These are phyloP conservation scores for Ganaspis sp. DNA, from an alignment of 1,140 invertebrate genomes.

Conservation along the genomic window DNA sequence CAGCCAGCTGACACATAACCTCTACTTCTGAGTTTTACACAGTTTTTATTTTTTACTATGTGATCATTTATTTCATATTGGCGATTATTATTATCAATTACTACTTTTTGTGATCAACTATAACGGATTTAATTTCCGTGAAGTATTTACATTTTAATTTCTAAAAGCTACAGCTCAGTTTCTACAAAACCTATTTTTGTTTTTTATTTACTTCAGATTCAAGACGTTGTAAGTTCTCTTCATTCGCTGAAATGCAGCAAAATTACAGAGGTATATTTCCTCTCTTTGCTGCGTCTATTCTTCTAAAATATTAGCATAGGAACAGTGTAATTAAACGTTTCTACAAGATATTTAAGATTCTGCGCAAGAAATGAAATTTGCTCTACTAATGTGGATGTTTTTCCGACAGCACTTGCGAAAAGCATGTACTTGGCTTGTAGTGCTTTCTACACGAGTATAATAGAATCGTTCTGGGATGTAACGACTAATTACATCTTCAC, in stretches of 20 bases:
- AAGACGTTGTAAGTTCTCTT: too few relatives aligned
- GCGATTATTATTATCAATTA: too few relatives aligned
- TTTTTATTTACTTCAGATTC: too few relatives aligned
- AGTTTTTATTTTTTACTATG: too few relatives aligned
- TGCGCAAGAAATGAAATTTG: conserved; percentile 4
- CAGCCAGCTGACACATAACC: too few relatives aligned
- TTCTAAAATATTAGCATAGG: not conserved
- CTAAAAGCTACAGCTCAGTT: too few relatives aligned
- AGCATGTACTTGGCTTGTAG: conserved; percentile 19
- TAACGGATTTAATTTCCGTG: too few relatives aligned
- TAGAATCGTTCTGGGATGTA: conserved; percentile 39
- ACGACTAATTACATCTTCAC: conserved; percentile 49
- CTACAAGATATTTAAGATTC: conserved; percentile 14
- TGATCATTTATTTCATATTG: too few relatives aligned
- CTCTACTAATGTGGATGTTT: not conserved
- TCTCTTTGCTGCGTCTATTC: not conserved
- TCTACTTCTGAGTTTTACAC: too few relatives aligned
- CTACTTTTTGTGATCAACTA: too few relatives aligned
- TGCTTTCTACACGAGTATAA: conserved; percentile 33
- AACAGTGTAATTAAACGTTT: not conserved
- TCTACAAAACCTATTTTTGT: too few relatives aligned
- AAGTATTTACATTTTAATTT: too few relatives aligned
- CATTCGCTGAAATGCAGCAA: not conserved
- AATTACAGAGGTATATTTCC: not conserved
- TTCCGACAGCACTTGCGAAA: not conserved